These are phyloP conservation scores for Passer domesticus DNA, from an alignment of 2,113 vertebrate genomes.

Conservation along the genomic window DNA sequence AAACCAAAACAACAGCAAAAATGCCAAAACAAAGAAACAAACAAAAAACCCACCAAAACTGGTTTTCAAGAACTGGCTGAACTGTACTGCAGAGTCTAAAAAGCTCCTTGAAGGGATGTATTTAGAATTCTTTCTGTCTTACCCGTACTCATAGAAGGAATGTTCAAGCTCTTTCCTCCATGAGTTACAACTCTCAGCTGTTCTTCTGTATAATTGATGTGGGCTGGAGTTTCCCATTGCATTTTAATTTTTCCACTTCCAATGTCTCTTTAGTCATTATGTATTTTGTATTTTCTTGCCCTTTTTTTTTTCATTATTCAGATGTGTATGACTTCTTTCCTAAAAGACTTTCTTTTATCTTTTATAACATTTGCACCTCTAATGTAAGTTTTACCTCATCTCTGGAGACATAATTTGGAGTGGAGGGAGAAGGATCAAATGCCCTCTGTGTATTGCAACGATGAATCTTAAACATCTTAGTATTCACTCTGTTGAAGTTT, in stretches of 20 bases:
- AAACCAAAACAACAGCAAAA: background rate
- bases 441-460: background rate
- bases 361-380: background rate
- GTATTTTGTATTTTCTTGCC: background rate
- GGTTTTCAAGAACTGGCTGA: background rate
- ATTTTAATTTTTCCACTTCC: background rate
- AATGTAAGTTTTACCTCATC: background rate
- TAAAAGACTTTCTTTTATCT: background rate
- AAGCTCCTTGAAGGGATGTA: background rate
- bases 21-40: background rate
- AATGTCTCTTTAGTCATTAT: background rate
- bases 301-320: background rate
- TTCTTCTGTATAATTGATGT: background rate
- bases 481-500: background rate
- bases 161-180: background rate
- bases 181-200: background rate
- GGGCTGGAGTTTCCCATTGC: background rate
- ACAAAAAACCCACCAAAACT: background rate
- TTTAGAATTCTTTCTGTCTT: background rate
- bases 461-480: background rate
- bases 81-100: background rate
- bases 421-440: background rate
- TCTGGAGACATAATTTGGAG: background rate
- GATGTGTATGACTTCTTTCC: background rate
- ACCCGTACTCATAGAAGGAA: background rate